Percentiles rank a stretch among this genome's conserved stretches.
phyloP scores from a whole-genome alignment of 2,888 invertebrate species.

The Drosophila buzzatii region DNA sequence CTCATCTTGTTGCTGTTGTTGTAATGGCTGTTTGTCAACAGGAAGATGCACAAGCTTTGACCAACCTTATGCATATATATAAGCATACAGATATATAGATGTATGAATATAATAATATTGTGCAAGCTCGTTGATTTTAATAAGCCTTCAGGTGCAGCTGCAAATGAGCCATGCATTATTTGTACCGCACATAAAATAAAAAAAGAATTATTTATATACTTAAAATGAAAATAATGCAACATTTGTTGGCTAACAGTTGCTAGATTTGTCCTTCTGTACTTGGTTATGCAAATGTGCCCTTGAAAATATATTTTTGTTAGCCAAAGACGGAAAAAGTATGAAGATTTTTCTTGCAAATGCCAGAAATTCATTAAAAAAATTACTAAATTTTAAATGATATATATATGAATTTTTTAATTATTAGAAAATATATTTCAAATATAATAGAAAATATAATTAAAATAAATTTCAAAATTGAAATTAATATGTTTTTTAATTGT shows the following conservation, averaged over 20 bases:
- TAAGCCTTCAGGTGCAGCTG: slow-evolving; percentile 79
- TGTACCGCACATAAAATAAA: slow-evolving; percentile 41
- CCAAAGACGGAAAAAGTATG: neutral
- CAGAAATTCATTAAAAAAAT: neutral
- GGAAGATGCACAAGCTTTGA: slow-evolving; percentile 16
- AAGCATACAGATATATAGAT: neutral
- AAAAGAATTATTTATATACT: neutral
- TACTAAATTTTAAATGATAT: too few relatives aligned
- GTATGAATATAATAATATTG: slow-evolving; percentile 4
- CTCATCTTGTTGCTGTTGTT: slow-evolving; percentile 18
- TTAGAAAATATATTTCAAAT: too few relatives aligned
- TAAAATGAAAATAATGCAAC: neutral
- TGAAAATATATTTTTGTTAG: slow-evolving; percentile 23
- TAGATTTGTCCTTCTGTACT: slow-evolving; percentile 37
- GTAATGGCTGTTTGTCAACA: slow-evolving; percentile 35
- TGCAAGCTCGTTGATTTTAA: slow-evolving; percentile 54
- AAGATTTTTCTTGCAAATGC: neutral
- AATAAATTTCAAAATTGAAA: too few relatives aligned
- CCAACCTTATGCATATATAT: neutral
- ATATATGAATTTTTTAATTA: neutral
- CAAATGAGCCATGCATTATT: slow-evolving; percentile 80
- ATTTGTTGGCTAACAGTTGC: slow-evolving; percentile 34
- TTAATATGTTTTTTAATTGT: neutral
- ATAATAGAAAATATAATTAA: too few relatives aligned
- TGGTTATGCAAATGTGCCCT: slow-evolving; percentile 42